phyloP scores from a whole-genome alignment of 1,140 invertebrate genomes.

The Zaprionus gabonicus region DNA sequence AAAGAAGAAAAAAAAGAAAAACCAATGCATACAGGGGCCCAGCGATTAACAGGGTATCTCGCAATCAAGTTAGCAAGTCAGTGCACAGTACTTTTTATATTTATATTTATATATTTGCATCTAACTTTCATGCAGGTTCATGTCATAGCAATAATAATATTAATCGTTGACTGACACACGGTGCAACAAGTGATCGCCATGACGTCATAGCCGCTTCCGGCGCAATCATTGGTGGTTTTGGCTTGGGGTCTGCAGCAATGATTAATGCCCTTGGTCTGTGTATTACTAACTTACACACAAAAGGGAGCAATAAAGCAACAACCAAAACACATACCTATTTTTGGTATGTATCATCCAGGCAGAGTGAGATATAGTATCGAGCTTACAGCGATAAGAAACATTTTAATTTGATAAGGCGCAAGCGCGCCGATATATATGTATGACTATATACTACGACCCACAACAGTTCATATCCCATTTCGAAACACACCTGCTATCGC shows the following conservation, averaged over 20 bases:
- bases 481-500: conserved; percentile 62
- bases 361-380: background rate
- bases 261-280: background rate
- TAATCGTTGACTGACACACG: background rate
- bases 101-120: background rate
- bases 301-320: background rate
- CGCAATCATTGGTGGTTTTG: background rate
- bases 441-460: background rate
- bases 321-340: background rate
- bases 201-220: background rate
- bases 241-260: background rate
- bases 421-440: conserved; percentile 39
- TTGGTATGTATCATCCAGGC: background rate
- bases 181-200: background rate
- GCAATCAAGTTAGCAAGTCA: background rate
- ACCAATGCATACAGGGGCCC: background rate
- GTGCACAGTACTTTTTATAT: background rate
- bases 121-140: conserved; percentile 2
- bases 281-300: background rate
- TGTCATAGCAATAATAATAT: background rate
- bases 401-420: background rate
- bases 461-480: background rate
- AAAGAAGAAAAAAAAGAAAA: background rate
- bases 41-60: background rate
- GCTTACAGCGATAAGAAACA: background rate